These are phyloP conservation scores for Hoplodrina ambigua DNA, from an alignment of 2,888 invertebrate genomes.

Conservation along the genomic window DNA sequence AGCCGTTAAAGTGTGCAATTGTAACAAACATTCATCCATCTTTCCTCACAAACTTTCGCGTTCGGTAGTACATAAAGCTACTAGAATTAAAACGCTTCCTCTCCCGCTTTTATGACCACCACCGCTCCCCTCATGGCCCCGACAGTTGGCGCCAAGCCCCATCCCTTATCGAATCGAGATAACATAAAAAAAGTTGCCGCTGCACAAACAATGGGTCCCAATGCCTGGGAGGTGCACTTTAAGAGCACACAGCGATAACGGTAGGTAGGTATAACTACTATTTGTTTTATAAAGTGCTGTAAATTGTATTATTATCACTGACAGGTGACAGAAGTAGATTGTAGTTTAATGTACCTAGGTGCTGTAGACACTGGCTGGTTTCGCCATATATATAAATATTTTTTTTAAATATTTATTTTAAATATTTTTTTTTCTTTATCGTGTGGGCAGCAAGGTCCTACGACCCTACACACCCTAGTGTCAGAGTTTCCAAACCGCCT, in stretches of 20 bases:
- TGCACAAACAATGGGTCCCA: slow-evolving; percentile 67
- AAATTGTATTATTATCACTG: slow-evolving; percentile 54
- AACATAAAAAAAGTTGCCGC: slow-evolving; percentile 69
- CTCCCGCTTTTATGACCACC: neutral
- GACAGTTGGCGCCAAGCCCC: slow-evolving; percentile 63
- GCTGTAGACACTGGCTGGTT: neutral
- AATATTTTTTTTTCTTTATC: too few relatives aligned
- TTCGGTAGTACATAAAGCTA: too few relatives aligned
- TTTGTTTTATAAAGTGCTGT: slow-evolving; percentile 50
- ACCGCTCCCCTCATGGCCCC: slow-evolving; percentile 45
- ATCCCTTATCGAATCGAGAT: slow-evolving; percentile 72
- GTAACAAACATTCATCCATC: too few relatives aligned
- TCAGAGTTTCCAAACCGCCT: too few relatives aligned
- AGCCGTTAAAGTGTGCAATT: too few relatives aligned
- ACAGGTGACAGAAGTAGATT: slow-evolving; percentile 40
- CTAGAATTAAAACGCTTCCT: slow-evolving; percentile 1
- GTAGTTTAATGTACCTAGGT: neutral
- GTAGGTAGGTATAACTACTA: slow-evolving; percentile 13
- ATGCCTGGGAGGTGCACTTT: slow-evolving; percentile 47
- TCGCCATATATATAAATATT: too few relatives aligned
- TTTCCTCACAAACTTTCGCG: too few relatives aligned
- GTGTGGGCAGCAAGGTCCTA: too few relatives aligned
- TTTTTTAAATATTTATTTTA: too few relatives aligned
- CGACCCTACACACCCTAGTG: too few relatives aligned
- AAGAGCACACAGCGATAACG: slow-evolving; percentile 42